Conservation (phyloP, 2,113 vertebrate genomes). For the Strigops habroptila region DNA sequence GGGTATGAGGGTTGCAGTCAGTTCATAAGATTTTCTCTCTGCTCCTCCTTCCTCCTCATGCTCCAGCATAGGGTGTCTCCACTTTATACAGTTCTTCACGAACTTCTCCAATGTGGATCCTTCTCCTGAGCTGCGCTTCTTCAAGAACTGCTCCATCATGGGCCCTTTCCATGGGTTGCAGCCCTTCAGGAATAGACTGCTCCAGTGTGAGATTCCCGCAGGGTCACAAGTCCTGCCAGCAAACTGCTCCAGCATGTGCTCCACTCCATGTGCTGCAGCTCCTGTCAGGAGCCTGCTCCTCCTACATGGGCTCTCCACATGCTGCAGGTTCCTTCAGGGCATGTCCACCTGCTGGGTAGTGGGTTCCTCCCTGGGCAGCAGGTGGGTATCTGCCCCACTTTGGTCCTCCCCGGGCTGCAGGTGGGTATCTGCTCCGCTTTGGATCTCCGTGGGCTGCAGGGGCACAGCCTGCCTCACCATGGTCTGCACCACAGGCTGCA, state of each 20-base stretch:
- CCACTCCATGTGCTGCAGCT: not conserved
- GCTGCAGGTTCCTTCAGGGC: not conserved
- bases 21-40: not conserved
- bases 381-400: not conserved
- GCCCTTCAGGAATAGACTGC: not conserved
- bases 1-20: not conserved
- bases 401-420: rapidly evolving
- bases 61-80: not conserved
- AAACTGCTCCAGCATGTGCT: not conserved
- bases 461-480: not conserved
- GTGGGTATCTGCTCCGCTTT: not conserved
- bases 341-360: not conserved
- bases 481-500: not conserved
- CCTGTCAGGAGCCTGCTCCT: not conserved
- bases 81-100: not conserved
- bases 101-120: not conserved
- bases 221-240: not conserved
- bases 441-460: not conserved
- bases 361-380: rapidly evolving
- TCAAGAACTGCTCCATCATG: not conserved
- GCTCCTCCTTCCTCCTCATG: not conserved
- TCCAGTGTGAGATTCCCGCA: not conserved
- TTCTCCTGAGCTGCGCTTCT: not conserved
- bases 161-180: rapidly evolving
- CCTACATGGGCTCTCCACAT: rapidly evolving